Percentiles rank a stretch among this genome's conserved stretches.
Conservation (phyloP, 2,888 invertebrate genomes). For the Oscheius sp. region DNA sequence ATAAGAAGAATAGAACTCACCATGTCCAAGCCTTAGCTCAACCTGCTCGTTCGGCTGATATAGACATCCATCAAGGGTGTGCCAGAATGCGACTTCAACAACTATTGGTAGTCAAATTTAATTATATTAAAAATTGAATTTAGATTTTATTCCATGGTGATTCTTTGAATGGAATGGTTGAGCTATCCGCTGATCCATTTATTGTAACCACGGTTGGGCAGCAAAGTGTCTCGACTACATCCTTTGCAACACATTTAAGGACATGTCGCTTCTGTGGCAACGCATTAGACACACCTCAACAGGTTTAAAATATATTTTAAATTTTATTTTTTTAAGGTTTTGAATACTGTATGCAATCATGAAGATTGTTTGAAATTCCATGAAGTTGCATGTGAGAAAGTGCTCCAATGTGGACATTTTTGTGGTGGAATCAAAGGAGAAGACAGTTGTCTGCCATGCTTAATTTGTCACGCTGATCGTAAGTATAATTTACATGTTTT, state of each 20-base stretch:
- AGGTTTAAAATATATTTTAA: conserved; percentile 28
- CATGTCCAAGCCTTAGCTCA: conserved; percentile 26
- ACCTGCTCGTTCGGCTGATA: conserved; percentile 74
- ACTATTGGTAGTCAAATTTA: conserved; percentile 77
- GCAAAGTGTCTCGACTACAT: conserved; percentile 4
- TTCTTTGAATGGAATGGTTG: conserved; percentile 83
- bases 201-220: conserved; percentile 32
- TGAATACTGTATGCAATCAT: conserved; percentile 88
- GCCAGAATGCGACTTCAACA: conserved; percentile 94
- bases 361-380: conserved; percentile 90
- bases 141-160: conserved; percentile 85
- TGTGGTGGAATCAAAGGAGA: conserved; percentile 49
- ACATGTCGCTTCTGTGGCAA: conserved; percentile 54
- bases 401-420: conserved; percentile 86
- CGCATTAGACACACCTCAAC: conserved; percentile 34
- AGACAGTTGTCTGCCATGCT: conserved; percentile 42
- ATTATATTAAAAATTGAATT: not conserved
- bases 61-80: conserved; percentile 93
- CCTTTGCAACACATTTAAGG: conserved; percentile 25
- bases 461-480: conserved; percentile 57
- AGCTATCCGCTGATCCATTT: conserved; percentile 81
- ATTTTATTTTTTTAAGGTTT: conserved; percentile 75
- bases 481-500: not conserved
- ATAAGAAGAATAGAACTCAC: conserved; percentile 79
- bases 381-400: conserved; percentile 79